Evolutionary conservation across 2,797 vertebrate genomes (phyloP), one percentile per base, ranked within the genome.

Genomic region (Gouania willdenowi): DNA sequence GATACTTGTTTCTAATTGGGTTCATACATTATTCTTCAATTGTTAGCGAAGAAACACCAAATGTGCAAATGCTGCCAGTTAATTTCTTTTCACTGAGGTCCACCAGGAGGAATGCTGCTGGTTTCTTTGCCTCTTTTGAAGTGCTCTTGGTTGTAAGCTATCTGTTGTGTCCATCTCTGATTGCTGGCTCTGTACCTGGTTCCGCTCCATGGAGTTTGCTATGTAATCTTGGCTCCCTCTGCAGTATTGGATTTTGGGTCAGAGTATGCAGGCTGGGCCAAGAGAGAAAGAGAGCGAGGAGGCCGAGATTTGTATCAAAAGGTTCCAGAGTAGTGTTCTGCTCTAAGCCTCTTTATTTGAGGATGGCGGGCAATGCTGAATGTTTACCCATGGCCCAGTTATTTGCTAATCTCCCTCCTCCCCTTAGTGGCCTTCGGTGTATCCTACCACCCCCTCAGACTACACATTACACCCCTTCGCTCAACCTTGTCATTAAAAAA

Each of bases 331-430:
- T 62, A 72, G 66, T 75, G 75, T 71, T 71, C 58, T 78, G 58
- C 61, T 60, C 33, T 34, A 10, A 66, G 71, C 62, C 18, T 51
- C 66, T 54, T 73, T 64, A 79, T 71, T 83, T 81, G 78, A 74
- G 48, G 68, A 69, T 41, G 41, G 34, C 35, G 3, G 46, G 65
- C 55, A 62, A 52, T 42, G 58, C 65, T 62, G 66, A 64, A 73
- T 78, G 75, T 83, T 83, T 82, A 84, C 79, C 78, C 78, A 79
- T 87, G 81, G 78, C 84, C 84, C 81, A 85, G 81, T 82, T 87
- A 84, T 83, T 85, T 79, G 65, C 61, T 81, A 84, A 83, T 79
- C 83, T 13, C 9, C 6, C 62, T 58, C 64, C 66, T 62, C 63
- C 64, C 65, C 53, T 58, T 59, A 64, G 47, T 71, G 79, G 80